A percentile compares a stretch with the other conserved stretches of the same genome.
These are phyloP conservation scores for Gallinago media DNA, from an alignment of 2,113 vertebrate genomes.

Conservation along the genomic window DNA sequence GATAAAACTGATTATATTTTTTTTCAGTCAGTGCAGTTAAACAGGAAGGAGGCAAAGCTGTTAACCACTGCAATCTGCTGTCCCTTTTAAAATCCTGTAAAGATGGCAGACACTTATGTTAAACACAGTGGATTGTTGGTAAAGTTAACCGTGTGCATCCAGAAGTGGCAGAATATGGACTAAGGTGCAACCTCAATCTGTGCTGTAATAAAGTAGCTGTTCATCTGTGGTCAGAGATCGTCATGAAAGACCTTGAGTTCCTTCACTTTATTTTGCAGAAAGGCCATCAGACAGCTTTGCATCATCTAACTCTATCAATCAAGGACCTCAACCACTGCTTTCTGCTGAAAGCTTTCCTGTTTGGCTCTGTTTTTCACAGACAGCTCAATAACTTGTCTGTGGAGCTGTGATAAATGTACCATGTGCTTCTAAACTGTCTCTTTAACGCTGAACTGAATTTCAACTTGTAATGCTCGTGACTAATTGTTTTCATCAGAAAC, in stretches of 20 bases:
- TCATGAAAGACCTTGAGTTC: slow-evolving; percentile 81
- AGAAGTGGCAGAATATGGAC: slow-evolving; percentile 69
- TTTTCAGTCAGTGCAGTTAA: neutral
- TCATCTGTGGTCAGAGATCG: slow-evolving; percentile 82
- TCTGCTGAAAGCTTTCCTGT: slow-evolving; percentile 83
- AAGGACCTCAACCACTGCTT: slow-evolving; percentile 74
- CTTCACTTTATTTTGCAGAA: slow-evolving; percentile 80
- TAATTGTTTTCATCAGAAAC: slow-evolving; percentile 67
- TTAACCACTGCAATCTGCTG: neutral
- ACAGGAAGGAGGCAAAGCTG: neutral
- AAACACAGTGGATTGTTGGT: slow-evolving; percentile 53
- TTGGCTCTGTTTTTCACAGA: slow-evolving; percentile 83
- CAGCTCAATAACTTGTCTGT: slow-evolving; percentile 87
- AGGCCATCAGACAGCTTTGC: slow-evolving; percentile 79
- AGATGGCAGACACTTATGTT: slow-evolving; percentile 52
- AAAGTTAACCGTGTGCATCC: slow-evolving; percentile 64
- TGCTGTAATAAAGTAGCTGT: slow-evolving; percentile 81
- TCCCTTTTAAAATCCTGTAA: slow-evolving; percentile 9
- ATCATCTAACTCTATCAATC: slow-evolving; percentile 85
- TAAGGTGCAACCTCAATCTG: slow-evolving; percentile 71
- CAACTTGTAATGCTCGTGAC: slow-evolving; percentile 64
- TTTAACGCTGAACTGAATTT: slow-evolving; percentile 76
- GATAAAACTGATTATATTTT: neutral
- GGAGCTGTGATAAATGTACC: slow-evolving; percentile 80
- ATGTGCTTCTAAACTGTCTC: slow-evolving; percentile 75